Evolutionary conservation across 2,797 vertebrate genomes (phyloP).

Genomic region (Hipposideros larvatus): DNA sequence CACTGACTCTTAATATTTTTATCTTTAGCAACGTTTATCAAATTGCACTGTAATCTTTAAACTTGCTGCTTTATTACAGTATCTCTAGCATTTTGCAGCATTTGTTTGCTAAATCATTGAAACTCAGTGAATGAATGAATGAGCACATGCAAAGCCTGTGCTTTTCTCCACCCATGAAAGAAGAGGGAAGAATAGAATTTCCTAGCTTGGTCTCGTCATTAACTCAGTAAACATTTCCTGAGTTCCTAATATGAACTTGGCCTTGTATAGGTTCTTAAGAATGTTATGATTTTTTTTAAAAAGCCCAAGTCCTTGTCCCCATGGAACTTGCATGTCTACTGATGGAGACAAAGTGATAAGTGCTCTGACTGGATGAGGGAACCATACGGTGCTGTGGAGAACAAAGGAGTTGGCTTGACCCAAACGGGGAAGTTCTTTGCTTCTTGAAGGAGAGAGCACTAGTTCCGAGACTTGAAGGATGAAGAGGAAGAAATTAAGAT

Average conservation of each 20-base stretch:
- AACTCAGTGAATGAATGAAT: constrained; percentile 7
- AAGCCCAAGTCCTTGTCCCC: not conserved
- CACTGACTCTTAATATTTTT: constrained; percentile 25
- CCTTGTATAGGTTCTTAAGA: not conserved
- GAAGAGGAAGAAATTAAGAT: constrained; percentile 28
- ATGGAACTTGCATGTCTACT: not conserved
- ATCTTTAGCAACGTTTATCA: not conserved
- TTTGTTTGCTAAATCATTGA: not conserved
- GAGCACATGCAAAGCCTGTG: not conserved
- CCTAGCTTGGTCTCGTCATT: not conserved
- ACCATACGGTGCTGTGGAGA: not conserved
- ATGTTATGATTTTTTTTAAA: not conserved
- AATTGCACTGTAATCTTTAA: not conserved
- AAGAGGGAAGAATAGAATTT: constrained; percentile 20
- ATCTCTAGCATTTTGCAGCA: not conserved
- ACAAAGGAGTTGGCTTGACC: not conserved
- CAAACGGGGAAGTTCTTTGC: not conserved
- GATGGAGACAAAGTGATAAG: not conserved
- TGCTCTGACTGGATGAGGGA: not conserved
- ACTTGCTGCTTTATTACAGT: not conserved
- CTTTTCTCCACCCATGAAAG: constrained; percentile 25
- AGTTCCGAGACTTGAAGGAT: not conserved
- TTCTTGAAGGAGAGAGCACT: not conserved
- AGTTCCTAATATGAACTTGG: not conserved
- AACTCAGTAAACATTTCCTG: constrained; percentile 15